These are phyloP conservation scores for Uropetala carovei DNA, from an alignment of 2,888 invertebrate genomes.

Conservation along the genomic window DNA sequence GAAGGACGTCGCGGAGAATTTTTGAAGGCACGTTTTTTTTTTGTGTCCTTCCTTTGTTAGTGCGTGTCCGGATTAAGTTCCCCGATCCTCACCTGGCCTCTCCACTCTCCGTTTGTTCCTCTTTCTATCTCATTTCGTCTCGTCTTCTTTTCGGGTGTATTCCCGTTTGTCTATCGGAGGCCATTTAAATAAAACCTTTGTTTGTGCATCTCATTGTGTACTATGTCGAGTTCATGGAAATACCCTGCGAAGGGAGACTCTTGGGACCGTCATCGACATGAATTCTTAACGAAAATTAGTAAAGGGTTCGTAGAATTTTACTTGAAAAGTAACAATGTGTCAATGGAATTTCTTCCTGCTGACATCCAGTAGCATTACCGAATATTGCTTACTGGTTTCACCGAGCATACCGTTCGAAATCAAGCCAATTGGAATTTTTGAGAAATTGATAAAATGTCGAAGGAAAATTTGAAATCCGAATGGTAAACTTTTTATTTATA, in stretches of 20 bases:
- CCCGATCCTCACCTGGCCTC: too few relatives aligned
- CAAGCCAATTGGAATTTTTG: too few relatives aligned
- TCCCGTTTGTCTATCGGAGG: neutral
- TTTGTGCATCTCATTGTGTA: neutral
- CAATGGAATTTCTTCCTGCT: too few relatives aligned
- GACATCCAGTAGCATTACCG: too few relatives aligned
- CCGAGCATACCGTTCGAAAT: too few relatives aligned
- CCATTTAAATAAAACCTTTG: neutral
- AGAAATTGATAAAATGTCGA: too few relatives aligned
- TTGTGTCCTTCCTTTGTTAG: neutral
- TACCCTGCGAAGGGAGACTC: neutral
- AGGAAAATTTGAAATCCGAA: too few relatives aligned
- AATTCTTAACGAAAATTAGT: neutral
- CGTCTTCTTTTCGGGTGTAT: neutral
- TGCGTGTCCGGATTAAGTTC: neutral
- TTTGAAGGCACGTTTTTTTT: neutral
- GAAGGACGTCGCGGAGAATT: slow-evolving; percentile 2
- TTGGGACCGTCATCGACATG: neutral
- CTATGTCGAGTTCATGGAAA: neutral
- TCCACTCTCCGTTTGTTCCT: neutral
- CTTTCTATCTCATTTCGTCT: neutral
- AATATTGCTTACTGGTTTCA: too few relatives aligned
- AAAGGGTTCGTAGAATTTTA: too few relatives aligned
- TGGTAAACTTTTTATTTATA: too few relatives aligned
- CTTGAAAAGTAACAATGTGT: too few relatives aligned